These are phyloP conservation scores for Trachelus troglodyta DNA, from an alignment of 2,888 invertebrate genomes.

Conservation along the genomic window DNA sequence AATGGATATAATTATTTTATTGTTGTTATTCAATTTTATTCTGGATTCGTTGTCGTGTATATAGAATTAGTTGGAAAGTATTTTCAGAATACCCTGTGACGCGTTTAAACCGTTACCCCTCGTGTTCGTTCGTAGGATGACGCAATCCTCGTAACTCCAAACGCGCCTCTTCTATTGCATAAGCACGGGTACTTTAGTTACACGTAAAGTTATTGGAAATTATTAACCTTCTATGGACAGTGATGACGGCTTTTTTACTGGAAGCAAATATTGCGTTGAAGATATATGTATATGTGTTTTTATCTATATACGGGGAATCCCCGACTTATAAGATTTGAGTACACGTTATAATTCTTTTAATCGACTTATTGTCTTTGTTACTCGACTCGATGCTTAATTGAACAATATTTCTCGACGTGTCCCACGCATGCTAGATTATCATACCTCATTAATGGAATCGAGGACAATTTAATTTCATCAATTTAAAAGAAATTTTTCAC, in stretches of 20 bases:
- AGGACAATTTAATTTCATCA: background rate
- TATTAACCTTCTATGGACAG: background rate
- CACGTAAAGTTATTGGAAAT: background rate
- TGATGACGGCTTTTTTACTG: background rate
- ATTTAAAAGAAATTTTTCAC: background rate
- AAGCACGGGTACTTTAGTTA: background rate
- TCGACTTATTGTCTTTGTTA: background rate
- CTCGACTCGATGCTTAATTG: background rate
- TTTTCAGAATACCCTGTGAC: constrained; percentile 1
- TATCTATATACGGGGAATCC: background rate
- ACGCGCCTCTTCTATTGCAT: background rate
- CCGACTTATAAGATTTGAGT: background rate
- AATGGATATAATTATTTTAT: background rate
- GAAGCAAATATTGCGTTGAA: background rate
- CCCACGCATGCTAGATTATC: background rate
- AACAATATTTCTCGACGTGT: background rate
- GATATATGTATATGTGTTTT: background rate
- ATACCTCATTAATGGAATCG: background rate
- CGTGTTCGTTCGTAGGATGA: background rate
- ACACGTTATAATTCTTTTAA: background rate
- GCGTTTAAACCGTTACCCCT: background rate
- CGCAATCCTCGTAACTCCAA: background rate
- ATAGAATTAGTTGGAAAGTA: background rate
- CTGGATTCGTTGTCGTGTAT: background rate
- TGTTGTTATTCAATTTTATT: background rate